These are phyloP conservation scores for Porites cylindrica DNA, from an alignment of 92 coral and sea anemone species.

Conservation along the genomic window DNA sequence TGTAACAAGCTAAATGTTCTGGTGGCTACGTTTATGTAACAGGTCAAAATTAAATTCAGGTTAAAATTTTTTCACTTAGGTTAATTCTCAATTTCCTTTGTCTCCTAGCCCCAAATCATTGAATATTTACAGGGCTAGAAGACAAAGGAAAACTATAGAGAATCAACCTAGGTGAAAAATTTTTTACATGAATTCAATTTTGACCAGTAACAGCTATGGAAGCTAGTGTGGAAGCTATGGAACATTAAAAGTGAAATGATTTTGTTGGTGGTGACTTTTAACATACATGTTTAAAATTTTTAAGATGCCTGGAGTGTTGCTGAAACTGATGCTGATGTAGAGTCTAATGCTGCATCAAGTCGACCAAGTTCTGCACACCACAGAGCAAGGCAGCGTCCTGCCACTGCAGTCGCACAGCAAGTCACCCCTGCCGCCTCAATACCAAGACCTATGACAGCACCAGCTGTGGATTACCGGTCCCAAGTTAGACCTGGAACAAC, in stretches of 20 bases:
- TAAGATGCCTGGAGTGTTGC: conserved; percentile 89
- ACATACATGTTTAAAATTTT: not conserved
- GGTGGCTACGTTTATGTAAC: not conserved
- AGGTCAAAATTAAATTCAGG: not conserved
- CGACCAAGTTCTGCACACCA: conserved; percentile 87
- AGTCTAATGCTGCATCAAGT: conserved; percentile 90
- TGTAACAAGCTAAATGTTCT: too few species aligned
- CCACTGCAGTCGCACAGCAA: conserved; percentile 70
- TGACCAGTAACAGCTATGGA: too few species aligned
- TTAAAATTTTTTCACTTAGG: not conserved
- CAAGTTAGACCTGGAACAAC: conserved; percentile 43
- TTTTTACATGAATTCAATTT: too few species aligned
- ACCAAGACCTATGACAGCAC: conserved; percentile 84
- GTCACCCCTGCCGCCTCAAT: conserved; percentile 26
- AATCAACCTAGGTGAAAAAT: too few species aligned
- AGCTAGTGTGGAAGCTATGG: too few species aligned
- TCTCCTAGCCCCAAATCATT: not conserved
- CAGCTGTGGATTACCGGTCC: conserved; percentile 31
- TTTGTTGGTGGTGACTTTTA: not conserved
- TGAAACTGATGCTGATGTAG: conserved; percentile 89
- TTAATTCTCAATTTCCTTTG: not conserved
- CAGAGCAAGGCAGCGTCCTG: conserved; percentile 79
- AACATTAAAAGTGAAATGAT: too few species aligned
- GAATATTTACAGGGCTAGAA: too few species aligned
- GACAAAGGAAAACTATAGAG: too few species aligned